A percentile compares a stretch with the other conserved stretches of the same genome.
phyloP scores from a whole-genome alignment of 1,140 invertebrate species.

The Drosophila simulans region DNA sequence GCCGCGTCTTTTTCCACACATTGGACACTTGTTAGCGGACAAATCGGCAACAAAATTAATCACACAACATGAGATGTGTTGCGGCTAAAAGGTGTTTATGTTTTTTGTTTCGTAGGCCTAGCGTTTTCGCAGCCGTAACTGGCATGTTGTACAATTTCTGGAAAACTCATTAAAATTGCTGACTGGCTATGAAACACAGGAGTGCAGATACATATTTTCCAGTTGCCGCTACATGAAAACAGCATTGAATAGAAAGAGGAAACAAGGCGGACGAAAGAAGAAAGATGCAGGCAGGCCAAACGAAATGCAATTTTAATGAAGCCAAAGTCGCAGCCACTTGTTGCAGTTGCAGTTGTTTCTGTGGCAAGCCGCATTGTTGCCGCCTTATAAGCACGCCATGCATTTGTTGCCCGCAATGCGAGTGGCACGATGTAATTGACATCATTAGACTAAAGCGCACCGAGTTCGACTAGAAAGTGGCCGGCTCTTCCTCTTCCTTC shows the following conservation, averaged over 20 bases:
- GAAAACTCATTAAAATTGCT: conserved; percentile 77
- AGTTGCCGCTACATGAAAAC: conserved; percentile 43
- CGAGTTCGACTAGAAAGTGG: conserved; percentile 71
- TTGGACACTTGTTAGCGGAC: conserved; percentile 55
- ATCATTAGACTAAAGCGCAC: conserved; percentile 81
- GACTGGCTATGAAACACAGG: conserved; percentile 33
- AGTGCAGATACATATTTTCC: conserved; percentile 30
- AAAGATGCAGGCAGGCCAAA: conserved; percentile 61
- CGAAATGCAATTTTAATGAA: conserved; percentile 79
- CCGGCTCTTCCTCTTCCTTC: conserved; percentile 25
- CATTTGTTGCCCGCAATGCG: conserved; percentile 77
- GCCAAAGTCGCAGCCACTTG: conserved; percentile 61
- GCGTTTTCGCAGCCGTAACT: conserved; percentile 47
- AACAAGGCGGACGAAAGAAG: conserved; percentile 53
- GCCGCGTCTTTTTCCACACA: conserved; percentile 39
- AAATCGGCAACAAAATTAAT: conserved; percentile 62
- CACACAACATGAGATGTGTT: conserved; percentile 59
- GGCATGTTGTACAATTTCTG: conserved; percentile 72
- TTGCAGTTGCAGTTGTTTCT: conserved; percentile 31
- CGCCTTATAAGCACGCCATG: conserved; percentile 75
- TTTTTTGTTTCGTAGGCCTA: conserved; percentile 25
- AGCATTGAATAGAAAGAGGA: conserved; percentile 43
- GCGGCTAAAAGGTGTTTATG: conserved; percentile 39
- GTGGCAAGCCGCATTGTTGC: conserved; percentile 64
- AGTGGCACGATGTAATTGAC: conserved; percentile 80